phyloP scores from a whole-genome alignment of 2,888 invertebrate species.

The Dicranocentrus wangi region DNA sequence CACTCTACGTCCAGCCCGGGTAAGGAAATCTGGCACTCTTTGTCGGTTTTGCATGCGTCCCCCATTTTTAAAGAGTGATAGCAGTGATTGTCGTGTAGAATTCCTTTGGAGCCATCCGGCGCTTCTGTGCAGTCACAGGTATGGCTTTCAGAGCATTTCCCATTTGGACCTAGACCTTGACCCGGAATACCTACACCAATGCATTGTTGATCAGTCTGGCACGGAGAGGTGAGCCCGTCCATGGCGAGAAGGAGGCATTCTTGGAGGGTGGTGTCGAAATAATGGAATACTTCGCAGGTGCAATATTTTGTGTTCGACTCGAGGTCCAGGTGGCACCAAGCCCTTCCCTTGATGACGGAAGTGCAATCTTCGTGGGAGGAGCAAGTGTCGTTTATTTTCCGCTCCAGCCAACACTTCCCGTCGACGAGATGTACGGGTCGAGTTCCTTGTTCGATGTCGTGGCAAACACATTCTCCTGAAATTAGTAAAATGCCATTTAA shows the following conservation, averaged over 20 bases:
- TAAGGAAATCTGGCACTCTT: slow-evolving; percentile 18
- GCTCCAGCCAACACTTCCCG: slow-evolving; percentile 5
- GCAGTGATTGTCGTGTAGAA: slow-evolving; percentile 27
- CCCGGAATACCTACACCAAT: slow-evolving; percentile 9
- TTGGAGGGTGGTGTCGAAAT: slow-evolving; percentile 6
- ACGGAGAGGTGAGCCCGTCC: slow-evolving; percentile 19
- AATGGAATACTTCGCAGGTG: slow-evolving; percentile 30
- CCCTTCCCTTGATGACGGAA: slow-evolving; percentile 13
- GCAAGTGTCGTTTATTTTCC: slow-evolving; percentile 24
- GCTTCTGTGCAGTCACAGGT: slow-evolving; percentile 17
- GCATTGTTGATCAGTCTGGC: slow-evolving; percentile 34
- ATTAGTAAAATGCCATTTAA: not conserved
- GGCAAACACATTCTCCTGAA: slow-evolving; percentile 28
- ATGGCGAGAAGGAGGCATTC: slow-evolving; percentile 32
- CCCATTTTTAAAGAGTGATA: slow-evolving; percentile 1
- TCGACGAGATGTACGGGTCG: not conserved
- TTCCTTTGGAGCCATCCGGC: slow-evolving; percentile 14
- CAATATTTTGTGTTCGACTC: not conserved
- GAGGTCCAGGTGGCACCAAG: slow-evolving; percentile 38
- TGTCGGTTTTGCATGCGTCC: slow-evolving; percentile 9
- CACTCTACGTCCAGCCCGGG: slow-evolving; percentile 6
- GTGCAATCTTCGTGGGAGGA: slow-evolving; percentile 26
- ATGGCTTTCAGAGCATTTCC: not conserved
- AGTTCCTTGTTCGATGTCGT: slow-evolving; percentile 3
- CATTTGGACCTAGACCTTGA: slow-evolving; percentile 30